phyloP scores from a whole-genome alignment of 2,797 vertebrate species.

The Heterohyrax brucei region DNA sequence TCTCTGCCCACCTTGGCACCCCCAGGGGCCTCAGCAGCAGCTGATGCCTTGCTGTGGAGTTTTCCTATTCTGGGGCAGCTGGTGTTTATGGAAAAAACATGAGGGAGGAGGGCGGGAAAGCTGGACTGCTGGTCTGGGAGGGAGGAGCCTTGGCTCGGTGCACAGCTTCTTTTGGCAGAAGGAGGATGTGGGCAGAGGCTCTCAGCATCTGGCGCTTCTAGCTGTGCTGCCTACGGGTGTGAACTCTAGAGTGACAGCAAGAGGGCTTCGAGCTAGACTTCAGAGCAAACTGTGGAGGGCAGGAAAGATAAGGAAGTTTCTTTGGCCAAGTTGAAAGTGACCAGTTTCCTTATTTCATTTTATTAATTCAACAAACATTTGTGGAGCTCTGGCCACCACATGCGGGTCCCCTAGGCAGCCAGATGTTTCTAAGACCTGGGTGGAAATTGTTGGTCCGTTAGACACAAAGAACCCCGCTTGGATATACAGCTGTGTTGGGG shows the following conservation, averaged over 20 bases:
- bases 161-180: not conserved
- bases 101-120: not conserved
- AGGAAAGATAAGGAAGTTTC: not conserved
- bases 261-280: not conserved
- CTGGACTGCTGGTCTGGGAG: not conserved
- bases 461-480: not conserved
- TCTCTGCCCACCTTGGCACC: not conserved
- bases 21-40: not conserved
- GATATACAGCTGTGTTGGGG: not conserved
- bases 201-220: not conserved
- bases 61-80: constrained; percentile 44
- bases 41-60: not conserved
- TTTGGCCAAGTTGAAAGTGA: not conserved
- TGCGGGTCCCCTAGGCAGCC: not conserved
- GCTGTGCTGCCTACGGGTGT: not conserved
- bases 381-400: not conserved
- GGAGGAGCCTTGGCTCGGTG: not conserved
- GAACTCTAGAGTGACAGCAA: not conserved
- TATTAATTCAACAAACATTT: not conserved
- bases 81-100: constrained; percentile 72
- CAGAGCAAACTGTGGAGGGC: not conserved
- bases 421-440: not conserved
- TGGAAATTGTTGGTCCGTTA: not conserved
- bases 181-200: not conserved
- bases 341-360: not conserved